These are phyloP conservation scores for Temnothorax longispinosus DNA, from an alignment of 1,140 invertebrate genomes.

Conservation along the genomic window DNA sequence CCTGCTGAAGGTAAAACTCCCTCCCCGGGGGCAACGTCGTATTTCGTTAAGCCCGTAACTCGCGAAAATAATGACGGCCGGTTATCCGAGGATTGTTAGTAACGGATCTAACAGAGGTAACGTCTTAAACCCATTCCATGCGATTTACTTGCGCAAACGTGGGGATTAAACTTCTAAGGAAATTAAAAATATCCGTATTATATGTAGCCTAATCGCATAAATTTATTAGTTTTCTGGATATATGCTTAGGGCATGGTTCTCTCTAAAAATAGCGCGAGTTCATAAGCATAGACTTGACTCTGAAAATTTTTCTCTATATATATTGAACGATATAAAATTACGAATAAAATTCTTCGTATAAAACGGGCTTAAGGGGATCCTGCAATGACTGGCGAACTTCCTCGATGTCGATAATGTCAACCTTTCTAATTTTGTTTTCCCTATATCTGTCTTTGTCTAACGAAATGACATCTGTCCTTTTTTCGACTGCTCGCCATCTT, in stretches of 20 bases:
- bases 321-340: not conserved
- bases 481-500: no score
- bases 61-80: constrained; percentile 60
- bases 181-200: constrained; percentile 17
- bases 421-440: no score
- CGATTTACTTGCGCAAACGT: not conserved
- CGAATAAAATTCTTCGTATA: not conserved
- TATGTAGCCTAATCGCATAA: not conserved
- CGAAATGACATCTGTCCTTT: no score
- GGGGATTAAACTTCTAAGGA: not conserved
- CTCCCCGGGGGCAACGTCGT: constrained; percentile 58
- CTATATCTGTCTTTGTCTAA: no score
- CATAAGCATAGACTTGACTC: not conserved
- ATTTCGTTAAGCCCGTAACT: constrained; percentile 60
- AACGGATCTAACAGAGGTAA: constrained; percentile 29
- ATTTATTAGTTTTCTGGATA: not conserved
- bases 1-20: constrained; percentile 62
- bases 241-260: not conserved
- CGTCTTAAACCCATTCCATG: constrained; percentile 19
- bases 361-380: no score
- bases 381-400: no score
- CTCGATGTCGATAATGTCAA: no score
- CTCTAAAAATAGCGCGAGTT: not conserved
- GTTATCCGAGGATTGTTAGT: constrained; percentile 55
- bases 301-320: not conserved